These are phyloP conservation scores for Leptothorax acervorum DNA, from an alignment of 2,888 invertebrate genomes.

Conservation along the genomic window DNA sequence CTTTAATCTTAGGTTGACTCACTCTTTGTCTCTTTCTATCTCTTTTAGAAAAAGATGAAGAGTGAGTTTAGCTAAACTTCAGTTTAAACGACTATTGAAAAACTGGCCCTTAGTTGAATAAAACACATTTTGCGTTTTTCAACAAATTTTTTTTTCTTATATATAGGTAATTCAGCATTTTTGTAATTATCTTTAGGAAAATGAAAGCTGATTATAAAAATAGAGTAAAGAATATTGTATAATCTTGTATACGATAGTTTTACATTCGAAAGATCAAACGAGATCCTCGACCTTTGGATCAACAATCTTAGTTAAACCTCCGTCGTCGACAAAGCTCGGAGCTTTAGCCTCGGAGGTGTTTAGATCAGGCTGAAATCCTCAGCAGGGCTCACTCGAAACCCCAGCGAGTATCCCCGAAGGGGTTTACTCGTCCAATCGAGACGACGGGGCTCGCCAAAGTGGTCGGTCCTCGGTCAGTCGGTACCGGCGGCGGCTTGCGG, in stretches of 20 bases:
- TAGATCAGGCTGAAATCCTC: conserved; percentile 34
- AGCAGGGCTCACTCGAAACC: neutral
- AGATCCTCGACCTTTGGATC: neutral
- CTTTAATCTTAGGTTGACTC: too few species aligned
- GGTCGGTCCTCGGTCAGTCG: conserved; percentile 62
- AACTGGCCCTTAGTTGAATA: too few species aligned
- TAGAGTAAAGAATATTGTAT: neutral
- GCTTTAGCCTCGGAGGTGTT: conserved; percentile 19
- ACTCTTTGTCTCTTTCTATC: too few species aligned
- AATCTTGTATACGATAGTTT: neutral
- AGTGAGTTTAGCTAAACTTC: too few species aligned
- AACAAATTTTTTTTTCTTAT: too few species aligned
- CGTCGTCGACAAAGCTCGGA: conserved; percentile 25
- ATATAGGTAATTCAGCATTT: neutral
- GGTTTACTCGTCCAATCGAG: conserved; percentile 37
- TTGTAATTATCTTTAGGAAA: neutral
- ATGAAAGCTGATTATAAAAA: neutral
- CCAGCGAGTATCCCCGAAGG: conserved; percentile 7
- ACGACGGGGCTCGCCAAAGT: conserved; percentile 30
- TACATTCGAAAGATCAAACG: conserved; percentile 8
- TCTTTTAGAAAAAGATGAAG: too few species aligned
- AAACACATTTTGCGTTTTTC: too few species aligned
- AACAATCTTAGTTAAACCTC: conserved; percentile 29
- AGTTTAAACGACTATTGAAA: too few species aligned
- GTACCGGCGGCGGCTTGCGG: conserved; percentile 67